Base-by-base conservation (phyloP, 2,797 vertebrate species). In the Margarornis squamiger region DNA sequence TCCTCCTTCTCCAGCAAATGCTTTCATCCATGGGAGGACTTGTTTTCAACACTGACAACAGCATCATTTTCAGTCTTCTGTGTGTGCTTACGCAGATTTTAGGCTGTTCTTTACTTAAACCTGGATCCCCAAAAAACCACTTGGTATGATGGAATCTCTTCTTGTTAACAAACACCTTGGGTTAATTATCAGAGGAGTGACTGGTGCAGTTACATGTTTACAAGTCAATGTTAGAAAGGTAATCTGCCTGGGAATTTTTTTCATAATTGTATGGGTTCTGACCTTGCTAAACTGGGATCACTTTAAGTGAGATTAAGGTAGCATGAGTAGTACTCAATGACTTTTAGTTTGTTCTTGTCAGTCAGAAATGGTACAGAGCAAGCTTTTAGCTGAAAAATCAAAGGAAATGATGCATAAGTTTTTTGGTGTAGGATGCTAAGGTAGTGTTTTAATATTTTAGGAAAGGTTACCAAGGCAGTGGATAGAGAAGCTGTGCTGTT, bases 381-480 rank as follows among this genome's bases (percentile, higher is more conserved):
- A 84, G 49, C 45, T 93, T 93, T 92, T 80, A 86, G 57, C 49
- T 78, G 73, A 88, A 73, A 86, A 73, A 84, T 75, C 1, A 6
- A 83, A 90, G 43, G 20, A 91, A 95, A 84, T 86, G 17, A 54
- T 88, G 57, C 54, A 7, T 46, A 65, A 57, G 24, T 45, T 92
- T 92, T 91, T 55, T 91, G 75, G 46, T 74, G 65, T 59, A 71
- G 73, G 39, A 82, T 88, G 36, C n/a, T 62, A 70, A 73, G 45
- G 52, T 65, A 80, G 32, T 83, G 13, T 54, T 92, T 94, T 58
- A 88, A 90, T 90, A 65, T 91, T 95, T 91, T 62, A 91, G 63
- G 36, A 76, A 81, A 63, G 1, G 12, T 83, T 90, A 67, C 45
- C 52, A 61, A 83, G n/a, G 76, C 58, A 84, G 61, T 19, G 10